Base-by-base conservation (phyloP, 1,140 invertebrate genomes). In the Lycorma delicatula region DNA sequence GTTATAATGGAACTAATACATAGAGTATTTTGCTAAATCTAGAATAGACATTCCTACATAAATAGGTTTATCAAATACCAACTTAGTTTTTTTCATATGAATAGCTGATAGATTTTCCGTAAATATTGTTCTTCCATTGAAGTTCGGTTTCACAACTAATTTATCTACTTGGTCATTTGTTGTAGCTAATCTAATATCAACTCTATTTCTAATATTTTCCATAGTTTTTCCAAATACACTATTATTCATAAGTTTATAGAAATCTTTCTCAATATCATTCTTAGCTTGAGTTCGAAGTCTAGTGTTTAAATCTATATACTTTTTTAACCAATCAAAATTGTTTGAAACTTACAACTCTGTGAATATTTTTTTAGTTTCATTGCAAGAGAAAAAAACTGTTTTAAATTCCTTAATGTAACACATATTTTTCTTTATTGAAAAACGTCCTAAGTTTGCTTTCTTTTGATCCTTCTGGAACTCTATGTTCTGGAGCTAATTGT, bases 1-100 rank as follows among this genome's bases (percentile, higher is more conserved):
- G 13, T 59, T 44, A 38, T 62, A 65, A 27, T 62, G 49, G 49
- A 60, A 61, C 1, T 58, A 38, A 54, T 64, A 62, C 58, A 62
- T 64, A 6, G 59, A 11, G 16, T n/a, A 36, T 52, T 65, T 64
- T 5, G 48, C 46, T 4, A 60, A 13, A 1, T 65, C 64, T 41
- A 65, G 38, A 26, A 63, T 51, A 16, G 46, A 47, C 4, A 59
- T 20, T 13, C 60, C 58, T 20, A 58, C 48, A 47, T 63, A 56
- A 28, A 56, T 46, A 1, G 61, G 56, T 26, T 59, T 58, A 46
- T 63, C 26, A 36, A 57, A 60, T 11, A 52, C 13, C 13, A 62
- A 20, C 1, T 20, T 31, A 6, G 27, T 26, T 38, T 54, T 56
- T 16, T 36, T 20, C 22, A 54, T 34, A 25, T 57, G 5, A 1